Percentiles rank a stretch among this genome's conserved stretches.
phyloP scores from a whole-genome alignment of 1,140 invertebrate species.

The Drosophila varians region DNA sequence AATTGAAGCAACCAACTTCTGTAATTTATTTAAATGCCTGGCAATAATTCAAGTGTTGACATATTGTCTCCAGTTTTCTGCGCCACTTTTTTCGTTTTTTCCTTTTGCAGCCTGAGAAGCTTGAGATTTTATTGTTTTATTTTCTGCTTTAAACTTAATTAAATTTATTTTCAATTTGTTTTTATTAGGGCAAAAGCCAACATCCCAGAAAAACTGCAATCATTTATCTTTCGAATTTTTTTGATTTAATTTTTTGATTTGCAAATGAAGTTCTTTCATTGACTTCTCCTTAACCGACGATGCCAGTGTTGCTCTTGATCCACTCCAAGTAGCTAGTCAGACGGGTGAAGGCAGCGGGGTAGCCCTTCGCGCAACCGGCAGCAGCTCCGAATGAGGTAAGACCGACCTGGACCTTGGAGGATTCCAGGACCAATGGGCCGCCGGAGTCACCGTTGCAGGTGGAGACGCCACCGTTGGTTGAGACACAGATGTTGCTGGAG shows the following conservation, averaged over 20 bases:
- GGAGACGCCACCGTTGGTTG: conserved; percentile 44
- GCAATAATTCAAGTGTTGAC: conserved; percentile 75
- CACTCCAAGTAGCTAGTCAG: conserved; percentile 85
- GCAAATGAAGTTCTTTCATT: conserved; percentile 18
- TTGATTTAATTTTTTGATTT: conserved; percentile 18
- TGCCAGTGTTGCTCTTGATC: conserved; percentile 79
- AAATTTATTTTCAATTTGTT: no score
- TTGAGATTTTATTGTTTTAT: conserved; percentile 61
- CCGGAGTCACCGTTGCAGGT: conserved; percentile 84
- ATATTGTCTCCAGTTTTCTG: conserved; percentile 52
- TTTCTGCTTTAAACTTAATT: conserved; percentile 65
- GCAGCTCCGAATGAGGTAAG: conserved; percentile 85
- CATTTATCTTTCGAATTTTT: conserved; percentile 10
- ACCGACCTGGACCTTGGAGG: conserved; percentile 77
- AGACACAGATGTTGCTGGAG: conserved; percentile 53
- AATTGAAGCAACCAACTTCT: conserved; percentile 50
- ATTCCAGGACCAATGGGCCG: conserved; percentile 83
- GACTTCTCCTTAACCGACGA: conserved; percentile 33
- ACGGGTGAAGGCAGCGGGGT: conserved; percentile 85
- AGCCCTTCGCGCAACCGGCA: conserved; percentile 84
- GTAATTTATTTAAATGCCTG: conserved; percentile 68
- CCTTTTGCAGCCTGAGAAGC: conserved; percentile 3
- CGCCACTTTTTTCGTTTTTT: conserved; percentile 40
- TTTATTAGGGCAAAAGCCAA: conserved; percentile 53
- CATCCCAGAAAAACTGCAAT: background rate